Conservation (phyloP, 2,888 invertebrate genomes). For the Temnothorax rugatulus region DNA sequence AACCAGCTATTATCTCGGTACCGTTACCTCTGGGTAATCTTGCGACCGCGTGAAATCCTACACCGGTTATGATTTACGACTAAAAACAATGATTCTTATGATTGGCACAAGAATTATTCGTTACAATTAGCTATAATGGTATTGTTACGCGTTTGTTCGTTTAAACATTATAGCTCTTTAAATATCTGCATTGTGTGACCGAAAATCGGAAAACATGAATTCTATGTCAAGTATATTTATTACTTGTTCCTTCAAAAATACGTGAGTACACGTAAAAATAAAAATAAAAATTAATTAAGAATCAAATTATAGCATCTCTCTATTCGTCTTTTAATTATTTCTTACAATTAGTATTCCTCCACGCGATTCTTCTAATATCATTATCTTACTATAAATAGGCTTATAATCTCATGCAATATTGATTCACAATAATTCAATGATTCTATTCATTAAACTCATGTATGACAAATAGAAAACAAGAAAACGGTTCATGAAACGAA, state of each 20-base stretch:
- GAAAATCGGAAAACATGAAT: not conserved
- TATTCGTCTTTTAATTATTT: not conserved
- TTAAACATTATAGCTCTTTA: not conserved
- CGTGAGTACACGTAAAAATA: not conserved
- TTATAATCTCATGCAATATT: constrained; percentile 1
- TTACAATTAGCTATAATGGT: not conserved
- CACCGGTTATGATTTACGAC: not conserved
- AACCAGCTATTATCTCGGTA: not conserved
- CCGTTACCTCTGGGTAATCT: not conserved
- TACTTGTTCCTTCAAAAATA: not conserved
- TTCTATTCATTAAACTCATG: not conserved
- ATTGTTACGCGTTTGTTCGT: not conserved
- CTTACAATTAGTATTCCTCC: not conserved
- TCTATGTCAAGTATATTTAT: not conserved
- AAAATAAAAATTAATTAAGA: constrained; percentile 1
- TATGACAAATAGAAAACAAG: not conserved
- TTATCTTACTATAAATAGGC: not conserved
- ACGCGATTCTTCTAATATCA: not conserved
- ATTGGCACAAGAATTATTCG: not conserved
- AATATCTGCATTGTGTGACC: not conserved
- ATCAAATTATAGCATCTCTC: not conserved
- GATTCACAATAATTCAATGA: not conserved
- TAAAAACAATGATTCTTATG: not conserved
- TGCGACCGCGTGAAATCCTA: not conserved
- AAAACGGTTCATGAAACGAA: constrained; percentile 16